phyloP scores from a whole-genome alignment of 2,888 invertebrate species.

The Lepeophtheirus nordmannii region DNA sequence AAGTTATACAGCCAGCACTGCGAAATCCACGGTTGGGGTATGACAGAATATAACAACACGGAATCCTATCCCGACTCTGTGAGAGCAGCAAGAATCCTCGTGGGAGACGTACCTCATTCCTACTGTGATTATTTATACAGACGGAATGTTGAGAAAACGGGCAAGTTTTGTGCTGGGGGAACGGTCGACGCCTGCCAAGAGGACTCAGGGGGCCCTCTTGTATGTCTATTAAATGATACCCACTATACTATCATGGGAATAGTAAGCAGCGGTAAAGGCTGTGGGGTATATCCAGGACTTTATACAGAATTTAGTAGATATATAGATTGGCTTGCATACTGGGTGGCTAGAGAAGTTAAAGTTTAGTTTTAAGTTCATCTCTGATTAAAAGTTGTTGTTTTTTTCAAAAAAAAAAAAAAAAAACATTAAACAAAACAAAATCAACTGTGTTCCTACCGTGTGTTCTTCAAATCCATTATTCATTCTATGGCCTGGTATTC shows the following conservation, averaged over 20 bases:
- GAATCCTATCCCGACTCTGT: slow-evolving; percentile 23
- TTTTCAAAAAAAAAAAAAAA: too few relatives aligned
- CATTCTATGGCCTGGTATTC: slow-evolving; percentile 3
- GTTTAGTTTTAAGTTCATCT: background rate
- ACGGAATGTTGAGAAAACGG: slow-evolving; percentile 18
- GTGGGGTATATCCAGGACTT: slow-evolving; percentile 23
- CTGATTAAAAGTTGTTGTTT: too few relatives aligned
- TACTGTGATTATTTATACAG: slow-evolving; percentile 23
- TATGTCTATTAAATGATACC: slow-evolving; percentile 13
- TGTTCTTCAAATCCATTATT: slow-evolving; percentile 7
- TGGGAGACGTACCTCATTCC: slow-evolving; percentile 14
- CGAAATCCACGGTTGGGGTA: slow-evolving; percentile 24
- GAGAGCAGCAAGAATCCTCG: slow-evolving; percentile 17
- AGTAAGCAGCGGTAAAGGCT: slow-evolving; percentile 24
- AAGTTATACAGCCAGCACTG: slow-evolving; percentile 14
- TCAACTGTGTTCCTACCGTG: slow-evolving; percentile 2
- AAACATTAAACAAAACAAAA: too few relatives aligned
- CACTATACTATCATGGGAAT: slow-evolving; percentile 15
- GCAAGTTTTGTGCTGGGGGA: slow-evolving; percentile 23
- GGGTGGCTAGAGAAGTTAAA: slow-evolving; percentile 14
- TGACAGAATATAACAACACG: slow-evolving; percentile 24
- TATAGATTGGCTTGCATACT: slow-evolving; percentile 16
- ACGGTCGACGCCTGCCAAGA: slow-evolving; percentile 24
- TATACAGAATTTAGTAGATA: slow-evolving; percentile 23
- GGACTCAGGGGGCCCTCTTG: slow-evolving; percentile 23